Percentiles rank a stretch among this genome's conserved stretches.
Evolutionary conservation across 2,888 invertebrate genomes (phyloP).

Genomic region (Sclerodermus sp.): DNA sequence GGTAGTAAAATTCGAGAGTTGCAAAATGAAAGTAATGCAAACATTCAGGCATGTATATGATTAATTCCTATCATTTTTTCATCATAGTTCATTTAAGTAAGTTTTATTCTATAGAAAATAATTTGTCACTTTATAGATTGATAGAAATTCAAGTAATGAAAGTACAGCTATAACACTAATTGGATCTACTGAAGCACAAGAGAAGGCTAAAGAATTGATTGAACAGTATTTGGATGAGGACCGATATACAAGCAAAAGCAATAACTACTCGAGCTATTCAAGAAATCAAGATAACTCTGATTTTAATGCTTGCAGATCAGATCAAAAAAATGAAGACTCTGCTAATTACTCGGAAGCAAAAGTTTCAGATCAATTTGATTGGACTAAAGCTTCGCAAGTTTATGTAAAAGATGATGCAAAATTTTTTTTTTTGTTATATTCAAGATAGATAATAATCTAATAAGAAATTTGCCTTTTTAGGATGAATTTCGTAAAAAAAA

Average conservation of each 20-base stretch:
- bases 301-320: background rate
- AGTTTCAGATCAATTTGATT: conserved; percentile 58
- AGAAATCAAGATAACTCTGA: conserved; percentile 9
- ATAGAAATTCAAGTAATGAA: too few species aligned
- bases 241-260: background rate
- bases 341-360: background rate
- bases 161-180: conserved; percentile 34
- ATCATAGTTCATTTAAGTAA: background rate
- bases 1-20: background rate
- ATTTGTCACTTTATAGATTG: too few species aligned
- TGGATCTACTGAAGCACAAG: conserved; percentile 60
- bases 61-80: background rate
- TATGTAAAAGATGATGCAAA: conserved; percentile 51
- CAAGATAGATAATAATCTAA: background rate
- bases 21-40: background rate
- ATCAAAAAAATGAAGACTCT: background rate
- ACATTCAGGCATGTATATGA: background rate
- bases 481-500: conserved; percentile 58
- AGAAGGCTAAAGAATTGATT: conserved; percentile 57
- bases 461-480: conserved; percentile 21
- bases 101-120: background rate
- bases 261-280: conserved; percentile 4
- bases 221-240: conserved; percentile 44
- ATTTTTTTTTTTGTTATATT: background rate
- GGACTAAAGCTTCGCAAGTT: conserved; percentile 63